Base-by-base conservation (phyloP, 2,888 invertebrate genomes). In the Aricia artaxerxes region DNA sequence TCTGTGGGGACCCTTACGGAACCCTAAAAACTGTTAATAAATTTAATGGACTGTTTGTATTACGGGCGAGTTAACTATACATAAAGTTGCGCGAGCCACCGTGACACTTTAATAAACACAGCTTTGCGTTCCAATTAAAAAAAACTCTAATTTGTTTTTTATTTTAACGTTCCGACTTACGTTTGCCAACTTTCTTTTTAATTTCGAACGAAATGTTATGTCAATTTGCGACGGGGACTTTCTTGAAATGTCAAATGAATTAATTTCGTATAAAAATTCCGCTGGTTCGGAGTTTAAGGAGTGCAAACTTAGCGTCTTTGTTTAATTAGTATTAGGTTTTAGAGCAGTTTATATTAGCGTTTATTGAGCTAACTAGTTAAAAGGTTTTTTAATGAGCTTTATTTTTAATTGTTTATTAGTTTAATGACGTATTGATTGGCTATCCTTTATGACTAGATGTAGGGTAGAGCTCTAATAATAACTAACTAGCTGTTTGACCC, bases 91-190 rank as follows among this genome's bases (percentile, higher is more conserved):
- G 81, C 80, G 31, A 38, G 78, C 79, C 76, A 80, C 79, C 82
- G 79, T 77, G 78, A 81, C 81, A 78, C 79, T 82, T 82, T 82
- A 82, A 82, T 82, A 82, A 82, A 78, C 78, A 80, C 64, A 77
- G 72, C 73, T 80, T 79, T 78, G 79, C 79, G 78, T 81, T 78
- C 49, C 44, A 61, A 73, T 78, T 73, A 78, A 78, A 77, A 79
- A 79, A 73, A 73, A 24, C 53, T 53, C 76, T 76, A 57, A 76
- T 76, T 76, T 35, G 76, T 57, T 31, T 57, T 73, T 76, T 76
- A 76, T 76, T 76, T 53, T 35, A 76, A 11, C 75, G 31, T 13
- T 75, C 24, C 53, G 31, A 31, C 75, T 49, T 64, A 64, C 64
- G 64, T 64, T 69, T 69, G 35, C 35, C 69, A 69, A 69, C 69